Conservation (phyloP, 2,888 invertebrate species). For the Oscheius onirici region DNA sequence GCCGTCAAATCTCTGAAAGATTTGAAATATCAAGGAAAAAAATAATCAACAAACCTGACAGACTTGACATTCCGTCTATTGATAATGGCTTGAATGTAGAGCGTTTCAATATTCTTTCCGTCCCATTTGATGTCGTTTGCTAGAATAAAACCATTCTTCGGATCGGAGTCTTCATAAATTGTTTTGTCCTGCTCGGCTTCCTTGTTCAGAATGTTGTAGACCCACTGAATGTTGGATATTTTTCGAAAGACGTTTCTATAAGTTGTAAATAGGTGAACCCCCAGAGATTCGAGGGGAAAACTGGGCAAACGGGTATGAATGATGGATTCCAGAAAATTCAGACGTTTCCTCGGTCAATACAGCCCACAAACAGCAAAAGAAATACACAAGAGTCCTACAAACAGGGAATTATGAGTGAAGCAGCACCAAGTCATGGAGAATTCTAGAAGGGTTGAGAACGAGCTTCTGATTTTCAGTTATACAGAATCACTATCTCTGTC, state of each 20-base stretch:
- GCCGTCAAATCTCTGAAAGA: constrained; percentile 79
- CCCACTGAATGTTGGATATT: constrained; percentile 81
- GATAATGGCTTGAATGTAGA: constrained; percentile 87
- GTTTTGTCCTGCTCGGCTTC: constrained; percentile 89
- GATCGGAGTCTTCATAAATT: constrained; percentile 83
- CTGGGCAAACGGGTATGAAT: too few relatives aligned
- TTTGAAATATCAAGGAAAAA: background rate
- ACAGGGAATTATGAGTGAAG: too few relatives aligned
- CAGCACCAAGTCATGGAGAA: too few relatives aligned
- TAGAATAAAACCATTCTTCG: constrained; percentile 85
- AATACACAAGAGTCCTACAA: too few relatives aligned
- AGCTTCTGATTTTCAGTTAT: too few relatives aligned
- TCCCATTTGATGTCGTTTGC: constrained; percentile 97
- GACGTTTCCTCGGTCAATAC: too few relatives aligned
- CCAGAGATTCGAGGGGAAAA: background rate
- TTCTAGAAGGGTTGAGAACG: too few relatives aligned
- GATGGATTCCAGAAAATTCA: too few relatives aligned
- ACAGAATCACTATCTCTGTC: too few relatives aligned
- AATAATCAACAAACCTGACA: constrained; percentile 76
- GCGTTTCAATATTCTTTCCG: constrained; percentile 80
- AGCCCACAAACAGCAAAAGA: too few relatives aligned
- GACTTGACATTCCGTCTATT: constrained; percentile 82
- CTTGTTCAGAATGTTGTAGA: constrained; percentile 92
- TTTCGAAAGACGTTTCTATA: background rate
- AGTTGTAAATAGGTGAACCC: too few relatives aligned